phyloP scores from a whole-genome alignment of 2,797 vertebrate species.

The Danio aesculapii region DNA sequence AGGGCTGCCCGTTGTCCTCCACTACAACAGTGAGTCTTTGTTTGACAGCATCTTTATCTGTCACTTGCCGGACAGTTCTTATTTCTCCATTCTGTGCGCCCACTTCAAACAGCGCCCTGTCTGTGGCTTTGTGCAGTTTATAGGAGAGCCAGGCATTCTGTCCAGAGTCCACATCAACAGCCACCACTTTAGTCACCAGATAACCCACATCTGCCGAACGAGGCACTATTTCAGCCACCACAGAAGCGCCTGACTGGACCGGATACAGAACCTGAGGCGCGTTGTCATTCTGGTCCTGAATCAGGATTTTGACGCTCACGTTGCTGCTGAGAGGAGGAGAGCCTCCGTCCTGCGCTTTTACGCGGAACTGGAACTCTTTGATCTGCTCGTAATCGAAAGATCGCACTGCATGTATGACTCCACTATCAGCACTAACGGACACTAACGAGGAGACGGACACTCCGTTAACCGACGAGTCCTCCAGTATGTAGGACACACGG shows the following conservation, averaged over 20 bases:
- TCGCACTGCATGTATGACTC: conserved; percentile 40
- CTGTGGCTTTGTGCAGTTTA: conserved; percentile 77
- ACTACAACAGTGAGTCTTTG: conserved; percentile 69
- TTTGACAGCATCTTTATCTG: conserved; percentile 65
- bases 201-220: conserved; percentile 69
- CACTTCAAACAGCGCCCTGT: conserved; percentile 83
- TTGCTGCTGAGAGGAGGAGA: conserved; percentile 55
- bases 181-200: conserved; percentile 83
- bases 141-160: conserved; percentile 77
- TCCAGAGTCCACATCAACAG: conserved; percentile 81
- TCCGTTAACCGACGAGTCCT: conserved; percentile 49
- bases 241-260: conserved; percentile 53
- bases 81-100: conserved; percentile 83
- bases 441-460: conserved; percentile 48
- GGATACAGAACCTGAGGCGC: conserved; percentile 60
- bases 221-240: conserved; percentile 62
- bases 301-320: too few relatives aligned
- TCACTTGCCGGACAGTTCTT: conserved; percentile 63
- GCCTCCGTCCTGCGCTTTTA: conserved; percentile 66
- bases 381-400: conserved; percentile 71
- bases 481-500: conserved; percentile 58
- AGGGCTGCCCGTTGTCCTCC: conserved; percentile 64
- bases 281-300: too few relatives aligned
- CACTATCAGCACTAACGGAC: conserved; percentile 55
- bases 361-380: conserved; percentile 36